Evolutionary conservation across 2,888 invertebrate species (phyloP).

Genomic region (Papilio elwesi): DNA sequence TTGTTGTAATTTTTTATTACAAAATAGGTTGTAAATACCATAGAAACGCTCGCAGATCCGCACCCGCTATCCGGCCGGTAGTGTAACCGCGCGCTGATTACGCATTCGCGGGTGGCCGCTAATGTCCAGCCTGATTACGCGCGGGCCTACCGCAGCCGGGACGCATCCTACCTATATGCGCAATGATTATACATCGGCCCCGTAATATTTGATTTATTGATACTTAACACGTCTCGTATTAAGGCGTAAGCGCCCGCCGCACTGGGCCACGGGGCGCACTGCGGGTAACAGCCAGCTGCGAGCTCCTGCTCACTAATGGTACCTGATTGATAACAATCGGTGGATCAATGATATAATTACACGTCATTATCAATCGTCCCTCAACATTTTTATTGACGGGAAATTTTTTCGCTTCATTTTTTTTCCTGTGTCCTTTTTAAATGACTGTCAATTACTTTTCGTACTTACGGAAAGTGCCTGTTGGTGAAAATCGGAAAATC

Average conservation of each 20-base stretch:
- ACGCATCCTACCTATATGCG: conserved; percentile 28
- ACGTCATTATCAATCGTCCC: not conserved
- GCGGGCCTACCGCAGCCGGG: conserved; percentile 34
- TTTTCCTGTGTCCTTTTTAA: not conserved
- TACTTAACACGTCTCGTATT: conserved; percentile 38
- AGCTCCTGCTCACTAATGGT: conserved; percentile 9
- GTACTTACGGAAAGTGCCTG: not conserved
- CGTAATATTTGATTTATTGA: conserved; percentile 40
- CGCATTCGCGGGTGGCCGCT: conserved; percentile 63
- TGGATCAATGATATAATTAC: not conserved
- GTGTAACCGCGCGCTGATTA: conserved; percentile 49
- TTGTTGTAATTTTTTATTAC: not conserved
- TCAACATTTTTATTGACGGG: not conserved
- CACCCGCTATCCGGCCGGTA: conserved; percentile 10
- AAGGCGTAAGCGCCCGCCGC: conserved; percentile 7
- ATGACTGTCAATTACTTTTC: not conserved
- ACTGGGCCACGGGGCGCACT: not conserved
- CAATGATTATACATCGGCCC: conserved; percentile 36
- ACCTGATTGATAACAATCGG: conserved; percentile 16
- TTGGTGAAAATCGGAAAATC: conserved; percentile 6
- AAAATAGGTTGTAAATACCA: not conserved
- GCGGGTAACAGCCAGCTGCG: not conserved
- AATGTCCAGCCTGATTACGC: conserved; percentile 56
- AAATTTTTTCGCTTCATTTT: not conserved
- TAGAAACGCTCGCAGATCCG: not conserved